phyloP scores from a whole-genome alignment of 2,888 invertebrate species.

The Drosophila mimica region DNA sequence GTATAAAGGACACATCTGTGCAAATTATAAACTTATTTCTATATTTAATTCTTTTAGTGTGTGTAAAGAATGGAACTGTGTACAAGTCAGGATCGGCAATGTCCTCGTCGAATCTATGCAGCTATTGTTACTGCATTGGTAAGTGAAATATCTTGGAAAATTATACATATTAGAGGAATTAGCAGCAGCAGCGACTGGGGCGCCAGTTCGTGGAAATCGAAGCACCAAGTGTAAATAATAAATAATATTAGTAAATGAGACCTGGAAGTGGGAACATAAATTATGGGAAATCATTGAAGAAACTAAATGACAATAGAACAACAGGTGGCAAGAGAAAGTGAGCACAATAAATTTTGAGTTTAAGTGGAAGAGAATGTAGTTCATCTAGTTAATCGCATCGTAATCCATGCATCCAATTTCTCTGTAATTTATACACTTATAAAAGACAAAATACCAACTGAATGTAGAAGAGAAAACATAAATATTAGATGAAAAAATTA shows the following conservation, averaged over 20 bases:
- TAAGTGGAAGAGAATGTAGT: background rate
- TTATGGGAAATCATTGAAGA: background rate
- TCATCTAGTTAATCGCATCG: background rate
- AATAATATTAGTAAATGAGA: background rate
- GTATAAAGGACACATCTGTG: constrained; percentile 7
- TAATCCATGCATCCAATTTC: background rate
- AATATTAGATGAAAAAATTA: background rate
- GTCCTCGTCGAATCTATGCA: constrained; percentile 91
- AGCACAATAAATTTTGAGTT: background rate
- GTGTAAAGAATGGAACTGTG: constrained; percentile 84
- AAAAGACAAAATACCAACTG: background rate
- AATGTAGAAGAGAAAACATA: background rate
- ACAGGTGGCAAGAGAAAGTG: background rate
- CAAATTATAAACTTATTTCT: background rate
- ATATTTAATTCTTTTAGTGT: constrained; percentile 66
- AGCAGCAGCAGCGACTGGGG: background rate
- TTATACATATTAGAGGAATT: background rate
- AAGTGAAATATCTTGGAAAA: constrained; percentile 31
- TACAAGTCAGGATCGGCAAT: constrained; percentile 89
- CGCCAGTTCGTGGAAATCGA: background rate
- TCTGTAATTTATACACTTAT: background rate
- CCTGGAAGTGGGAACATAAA: background rate
- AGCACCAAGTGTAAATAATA: background rate
- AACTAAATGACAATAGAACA: background rate
- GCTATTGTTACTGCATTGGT: constrained; percentile 93